phyloP scores from a whole-genome alignment of 2,113 vertebrate genomes.

The Tachuris rubrigastra region DNA sequence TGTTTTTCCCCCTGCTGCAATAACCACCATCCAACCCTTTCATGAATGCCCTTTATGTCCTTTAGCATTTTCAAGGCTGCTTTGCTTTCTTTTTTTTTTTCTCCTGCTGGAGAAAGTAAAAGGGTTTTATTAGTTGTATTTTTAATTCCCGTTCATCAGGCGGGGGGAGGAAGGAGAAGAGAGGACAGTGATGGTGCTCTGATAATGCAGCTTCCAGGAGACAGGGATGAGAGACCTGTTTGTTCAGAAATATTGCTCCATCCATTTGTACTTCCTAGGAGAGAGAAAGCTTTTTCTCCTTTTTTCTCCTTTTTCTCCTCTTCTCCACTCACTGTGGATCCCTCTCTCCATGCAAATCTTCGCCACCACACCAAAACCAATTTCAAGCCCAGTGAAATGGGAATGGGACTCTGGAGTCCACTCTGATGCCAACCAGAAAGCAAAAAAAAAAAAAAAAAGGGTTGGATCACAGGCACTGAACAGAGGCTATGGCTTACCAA shows the following conservation, averaged over 20 bases:
- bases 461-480: neutral
- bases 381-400: neutral
- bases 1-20: slow-evolving; percentile 68
- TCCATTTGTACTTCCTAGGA: neutral
- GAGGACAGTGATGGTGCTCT: neutral
- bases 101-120: slow-evolving; percentile 31
- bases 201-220: slow-evolving; percentile 40
- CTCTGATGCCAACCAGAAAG: neutral
- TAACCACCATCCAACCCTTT: slow-evolving; percentile 67
- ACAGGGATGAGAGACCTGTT: slow-evolving; percentile 3
- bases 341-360: neutral
- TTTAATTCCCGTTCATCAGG: slow-evolving; percentile 15
- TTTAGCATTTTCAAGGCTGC: slow-evolving; percentile 51
- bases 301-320: neutral
- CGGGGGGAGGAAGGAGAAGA: neutral
- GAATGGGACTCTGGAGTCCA: neutral
- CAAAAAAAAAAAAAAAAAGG: no score
- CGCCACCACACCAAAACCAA: neutral
- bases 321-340: neutral
- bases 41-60: slow-evolving; percentile 67
- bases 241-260: slow-evolving; percentile 30
- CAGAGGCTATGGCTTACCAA: neutral
- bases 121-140: slow-evolving; percentile 38
- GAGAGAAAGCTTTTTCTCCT: neutral
- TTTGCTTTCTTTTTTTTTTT: neutral